Percentiles rank a stretch among this genome's conserved stretches.
Evolutionary conservation across 1,140 invertebrate species (phyloP).

Genomic region (Micrasema longulum): DNA sequence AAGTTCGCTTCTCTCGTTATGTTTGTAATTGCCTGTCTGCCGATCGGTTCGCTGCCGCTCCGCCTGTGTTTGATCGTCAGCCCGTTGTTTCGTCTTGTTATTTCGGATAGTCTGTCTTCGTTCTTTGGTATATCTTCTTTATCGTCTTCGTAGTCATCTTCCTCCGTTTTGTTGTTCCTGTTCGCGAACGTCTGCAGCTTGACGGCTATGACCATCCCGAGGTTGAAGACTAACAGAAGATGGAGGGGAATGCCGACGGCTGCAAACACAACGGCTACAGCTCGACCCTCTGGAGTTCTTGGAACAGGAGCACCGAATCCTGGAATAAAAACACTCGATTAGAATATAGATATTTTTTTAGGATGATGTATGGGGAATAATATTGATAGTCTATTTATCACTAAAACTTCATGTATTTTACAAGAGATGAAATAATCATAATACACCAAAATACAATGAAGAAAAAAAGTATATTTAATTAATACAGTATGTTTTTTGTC

Average conservation of each 20-base stretch:
- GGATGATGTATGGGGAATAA: no score
- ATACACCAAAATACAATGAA: no score
- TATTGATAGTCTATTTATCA: no score
- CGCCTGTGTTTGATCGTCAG: constrained; percentile 44
- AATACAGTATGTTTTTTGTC: no score
- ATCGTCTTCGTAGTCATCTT: constrained; percentile 38
- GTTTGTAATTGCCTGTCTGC: constrained; percentile 50
- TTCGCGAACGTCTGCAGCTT: constrained; percentile 64
- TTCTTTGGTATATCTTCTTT: constrained; percentile 33
- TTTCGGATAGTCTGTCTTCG: constrained; percentile 48
- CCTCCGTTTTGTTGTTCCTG: constrained; percentile 56
- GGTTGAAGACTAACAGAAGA: constrained; percentile 73
- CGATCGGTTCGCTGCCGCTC: constrained; percentile 52
- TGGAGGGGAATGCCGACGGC: constrained; percentile 72
- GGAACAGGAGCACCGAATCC: constrained; percentile 75
- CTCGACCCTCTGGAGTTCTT: constrained; percentile 69
- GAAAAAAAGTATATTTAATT: no score
- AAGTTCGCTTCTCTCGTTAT: constrained; percentile 46
- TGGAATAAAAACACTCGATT: constrained; percentile 55
- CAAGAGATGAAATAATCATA: no score
- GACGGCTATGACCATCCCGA: constrained; percentile 70
- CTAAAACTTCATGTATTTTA: no score
- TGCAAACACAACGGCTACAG: constrained; percentile 70
- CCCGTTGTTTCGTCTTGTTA: constrained; percentile 42
- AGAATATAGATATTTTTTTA: no score